Percentiles rank a stretch among this genome's conserved stretches.
Conservation (phyloP, 2,888 invertebrate species). For the Macrosoma leucophasiata region DNA sequence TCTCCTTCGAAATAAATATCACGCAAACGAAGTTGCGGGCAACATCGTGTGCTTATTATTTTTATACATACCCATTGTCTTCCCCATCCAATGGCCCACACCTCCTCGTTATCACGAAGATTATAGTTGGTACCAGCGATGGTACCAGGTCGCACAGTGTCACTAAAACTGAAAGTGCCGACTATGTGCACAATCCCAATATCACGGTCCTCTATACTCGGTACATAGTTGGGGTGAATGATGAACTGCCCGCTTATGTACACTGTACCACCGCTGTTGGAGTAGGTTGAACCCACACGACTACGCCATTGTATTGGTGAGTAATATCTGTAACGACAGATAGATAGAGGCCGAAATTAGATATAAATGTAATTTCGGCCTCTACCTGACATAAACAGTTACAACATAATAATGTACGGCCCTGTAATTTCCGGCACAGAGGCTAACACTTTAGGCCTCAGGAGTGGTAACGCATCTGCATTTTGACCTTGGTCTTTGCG, state of each 20-base stretch:
- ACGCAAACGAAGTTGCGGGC: too few species aligned
- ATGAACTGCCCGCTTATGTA: conserved; percentile 22
- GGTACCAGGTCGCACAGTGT: conserved; percentile 26
- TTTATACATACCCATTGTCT: conserved; percentile 30
- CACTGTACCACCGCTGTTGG: conserved; percentile 36
- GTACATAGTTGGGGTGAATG: conserved; percentile 31
- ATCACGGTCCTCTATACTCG: conserved; percentile 31
- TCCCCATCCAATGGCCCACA: conserved; percentile 47
- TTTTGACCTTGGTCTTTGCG: too few species aligned
- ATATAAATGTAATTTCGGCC: too few species aligned
- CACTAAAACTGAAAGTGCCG: conserved; percentile 25
- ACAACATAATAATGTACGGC: too few species aligned
- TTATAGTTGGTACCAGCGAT: conserved; percentile 42
- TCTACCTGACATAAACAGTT: too few species aligned
- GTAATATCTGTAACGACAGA: conserved; percentile 22
- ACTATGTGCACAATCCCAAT: conserved; percentile 34
- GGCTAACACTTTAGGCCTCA: too few species aligned
- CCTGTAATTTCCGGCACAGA: too few species aligned
- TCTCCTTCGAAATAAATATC: too few species aligned
- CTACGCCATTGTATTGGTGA: too few species aligned
- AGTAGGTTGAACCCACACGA: conserved; percentile 33
- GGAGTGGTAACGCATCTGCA: too few species aligned
- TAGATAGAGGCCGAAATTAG: too few species aligned
- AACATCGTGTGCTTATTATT: too few species aligned
- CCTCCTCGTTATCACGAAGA: conserved; percentile 35